Evolutionary conservation across 1,140 invertebrate species (phyloP).

Genomic region (Hypsibius dujardini): DNA sequence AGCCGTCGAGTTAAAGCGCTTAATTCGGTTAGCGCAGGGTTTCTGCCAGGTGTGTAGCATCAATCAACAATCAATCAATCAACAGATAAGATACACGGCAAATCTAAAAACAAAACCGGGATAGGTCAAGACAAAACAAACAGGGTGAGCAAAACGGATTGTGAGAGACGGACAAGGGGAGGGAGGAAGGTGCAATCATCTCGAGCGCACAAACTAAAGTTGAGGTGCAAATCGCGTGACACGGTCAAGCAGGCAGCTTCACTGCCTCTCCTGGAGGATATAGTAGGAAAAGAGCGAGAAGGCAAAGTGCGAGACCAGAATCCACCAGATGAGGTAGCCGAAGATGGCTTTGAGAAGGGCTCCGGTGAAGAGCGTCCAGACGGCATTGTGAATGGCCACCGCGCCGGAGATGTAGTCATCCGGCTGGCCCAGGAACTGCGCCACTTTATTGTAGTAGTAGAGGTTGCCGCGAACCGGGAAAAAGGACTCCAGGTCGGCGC

Average conservation of each 20-base stretch:
- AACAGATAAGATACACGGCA: no score
- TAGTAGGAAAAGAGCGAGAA: neutral
- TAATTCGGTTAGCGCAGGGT: no score
- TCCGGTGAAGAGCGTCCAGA: conserved; percentile 8
- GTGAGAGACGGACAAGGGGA: neutral
- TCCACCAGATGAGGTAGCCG: conserved; percentile 15
- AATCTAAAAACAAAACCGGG: neutral
- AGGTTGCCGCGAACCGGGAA: neutral
- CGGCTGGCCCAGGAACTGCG: neutral
- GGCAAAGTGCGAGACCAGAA: conserved; percentile 1
- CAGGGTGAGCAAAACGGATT: neutral
- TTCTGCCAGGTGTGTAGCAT: no score
- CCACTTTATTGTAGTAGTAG: neutral
- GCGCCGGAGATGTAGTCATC: neutral
- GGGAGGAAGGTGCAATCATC: neutral
- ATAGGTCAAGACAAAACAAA: neutral
- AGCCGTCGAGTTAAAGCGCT: no score
- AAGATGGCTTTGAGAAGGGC: conserved; percentile 1
- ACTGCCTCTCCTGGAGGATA: neutral
- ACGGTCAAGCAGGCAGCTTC: neutral
- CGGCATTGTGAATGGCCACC: neutral
- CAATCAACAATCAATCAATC: no score
- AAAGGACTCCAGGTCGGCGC: conserved; percentile 9
- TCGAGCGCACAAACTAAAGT: neutral
- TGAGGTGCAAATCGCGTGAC: neutral